Base-by-base conservation (phyloP, 2,797 vertebrate species). In the Phataginus tricuspis region DNA sequence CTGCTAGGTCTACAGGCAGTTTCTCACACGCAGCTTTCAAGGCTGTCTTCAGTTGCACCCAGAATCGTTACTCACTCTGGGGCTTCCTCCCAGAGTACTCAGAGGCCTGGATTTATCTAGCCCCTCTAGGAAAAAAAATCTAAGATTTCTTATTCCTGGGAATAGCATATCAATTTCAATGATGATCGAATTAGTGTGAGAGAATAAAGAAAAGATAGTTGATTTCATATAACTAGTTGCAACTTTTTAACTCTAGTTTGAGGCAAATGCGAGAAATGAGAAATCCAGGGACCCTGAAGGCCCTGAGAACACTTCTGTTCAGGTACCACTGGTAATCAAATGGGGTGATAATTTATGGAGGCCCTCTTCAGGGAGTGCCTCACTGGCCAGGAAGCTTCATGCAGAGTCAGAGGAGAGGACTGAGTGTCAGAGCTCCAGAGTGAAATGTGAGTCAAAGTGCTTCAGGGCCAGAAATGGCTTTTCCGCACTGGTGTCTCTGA, bases 171-270 rank as follows among this genome's bases (percentile, higher is more conserved):
- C 31, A 80, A 1, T 80, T 86, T 75, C 86, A 66, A 79, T 89
- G 23, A 89, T 61, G 23, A 42, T 31, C 78, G 27, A 89, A 51
- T 90, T 86, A 88, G 74, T 64, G 23, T 66, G 34, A 49, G 42
- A 74, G 51, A 57, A 15, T 72, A 57, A 89, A 68, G 79, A 19
- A 57, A 89, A 68, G 79, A 19, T 78, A 45, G 61, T 74, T n/a
- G 5, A 84, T 82, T 93, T 71, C 42, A 51, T 80, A n/a, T 29
- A 37, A 42, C 89, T 51, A 21, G 59, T 84, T 72, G 63, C 53
- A 90, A 27, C 23, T 77, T 53, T 96, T 86, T 59, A 86, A 77
- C 59, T 87, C 21, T 4, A 19, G 11, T 94, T 94, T 95, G 74
- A 34, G 10, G 72, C 51, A 82, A n/a, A 57, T 72, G 57, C 42